Percentiles rank a stretch among this genome's conserved stretches.
Conservation (phyloP, 1,140 invertebrate species). For the Frieseomelitta varia region DNA sequence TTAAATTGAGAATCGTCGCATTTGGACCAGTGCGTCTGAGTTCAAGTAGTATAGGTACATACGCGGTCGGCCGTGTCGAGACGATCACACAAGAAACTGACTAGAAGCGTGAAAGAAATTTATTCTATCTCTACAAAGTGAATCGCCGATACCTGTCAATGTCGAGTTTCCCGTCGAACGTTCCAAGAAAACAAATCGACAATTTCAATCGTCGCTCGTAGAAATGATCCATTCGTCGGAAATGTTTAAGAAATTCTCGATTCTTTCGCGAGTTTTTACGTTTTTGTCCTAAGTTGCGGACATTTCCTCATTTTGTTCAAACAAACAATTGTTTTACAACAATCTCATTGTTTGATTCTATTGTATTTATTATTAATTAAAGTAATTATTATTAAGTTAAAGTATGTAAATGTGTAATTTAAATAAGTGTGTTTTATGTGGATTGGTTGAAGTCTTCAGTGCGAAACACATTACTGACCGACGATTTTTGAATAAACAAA, state of each 20-base stretch:
- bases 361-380: too few relatives aligned
- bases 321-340: too few relatives aligned
- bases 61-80: constrained; percentile 4
- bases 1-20: not conserved
- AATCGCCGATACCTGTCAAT: constrained; percentile 25
- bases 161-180: not conserved
- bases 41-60: constrained; percentile 24
- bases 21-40: not conserved
- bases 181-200: constrained; percentile 20
- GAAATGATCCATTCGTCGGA: not conserved
- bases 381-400: too few relatives aligned
- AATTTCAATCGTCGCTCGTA: constrained; percentile 6
- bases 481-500: too few relatives aligned
- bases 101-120: constrained; percentile 33
- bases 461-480: too few relatives aligned
- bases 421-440: too few relatives aligned
- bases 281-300: too few relatives aligned
- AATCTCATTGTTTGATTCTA: not conserved
- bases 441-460: too few relatives aligned
- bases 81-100: constrained; percentile 1
- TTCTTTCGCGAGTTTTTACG: not conserved
- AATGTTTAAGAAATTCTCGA: not conserved
- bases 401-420: too few relatives aligned
- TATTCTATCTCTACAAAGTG: not conserved
- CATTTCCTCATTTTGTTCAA: too few relatives aligned